phyloP scores from a whole-genome alignment of 2,888 invertebrate genomes.

The Troides helena region DNA sequence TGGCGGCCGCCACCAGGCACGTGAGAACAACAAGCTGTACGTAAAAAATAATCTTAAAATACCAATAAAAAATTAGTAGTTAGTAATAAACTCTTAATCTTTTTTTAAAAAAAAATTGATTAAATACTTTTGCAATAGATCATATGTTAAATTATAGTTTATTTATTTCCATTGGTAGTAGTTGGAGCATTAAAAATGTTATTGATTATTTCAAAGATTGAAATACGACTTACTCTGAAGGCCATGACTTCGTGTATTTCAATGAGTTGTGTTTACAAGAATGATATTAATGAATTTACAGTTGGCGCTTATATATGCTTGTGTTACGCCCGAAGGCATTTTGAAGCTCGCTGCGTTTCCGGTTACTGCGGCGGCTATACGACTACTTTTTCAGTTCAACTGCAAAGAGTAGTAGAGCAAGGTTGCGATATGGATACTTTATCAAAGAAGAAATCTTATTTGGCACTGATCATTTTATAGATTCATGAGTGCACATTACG shows the following conservation, averaged over 20 bases:
- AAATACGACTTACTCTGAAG: conserved; percentile 13
- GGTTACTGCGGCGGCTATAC: neutral
- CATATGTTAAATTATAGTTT: too few relatives aligned
- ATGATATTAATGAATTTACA: conserved; percentile 3
- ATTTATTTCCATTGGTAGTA: too few relatives aligned
- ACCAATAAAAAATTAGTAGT: conserved; percentile 37
- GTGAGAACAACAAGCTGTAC: conserved; percentile 53
- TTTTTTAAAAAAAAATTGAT: too few relatives aligned
- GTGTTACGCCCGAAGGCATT: neutral
- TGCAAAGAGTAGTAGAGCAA: conserved; percentile 7
- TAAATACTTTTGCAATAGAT: too few relatives aligned
- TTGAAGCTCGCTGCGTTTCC: conserved; percentile 1
- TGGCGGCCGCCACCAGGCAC: conserved; percentile 52
- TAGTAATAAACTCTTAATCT: too few relatives aligned
- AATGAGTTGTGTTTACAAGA: neutral
- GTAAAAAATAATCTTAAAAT: conserved; percentile 35
- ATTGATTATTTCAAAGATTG: neutral
- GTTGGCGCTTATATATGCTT: neutral
- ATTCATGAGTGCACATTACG: too few relatives aligned
- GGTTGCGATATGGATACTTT: conserved; percentile 1
- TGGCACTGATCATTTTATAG: neutral
- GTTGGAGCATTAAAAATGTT: too few relatives aligned
- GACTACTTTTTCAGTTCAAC: conserved; percentile 1
- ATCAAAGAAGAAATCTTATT: conserved; percentile 1
- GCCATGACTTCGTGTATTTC: conserved; percentile 18